Base-by-base conservation (phyloP, 2,888 invertebrate species). In the Acanthacorydalis orientalis region DNA sequence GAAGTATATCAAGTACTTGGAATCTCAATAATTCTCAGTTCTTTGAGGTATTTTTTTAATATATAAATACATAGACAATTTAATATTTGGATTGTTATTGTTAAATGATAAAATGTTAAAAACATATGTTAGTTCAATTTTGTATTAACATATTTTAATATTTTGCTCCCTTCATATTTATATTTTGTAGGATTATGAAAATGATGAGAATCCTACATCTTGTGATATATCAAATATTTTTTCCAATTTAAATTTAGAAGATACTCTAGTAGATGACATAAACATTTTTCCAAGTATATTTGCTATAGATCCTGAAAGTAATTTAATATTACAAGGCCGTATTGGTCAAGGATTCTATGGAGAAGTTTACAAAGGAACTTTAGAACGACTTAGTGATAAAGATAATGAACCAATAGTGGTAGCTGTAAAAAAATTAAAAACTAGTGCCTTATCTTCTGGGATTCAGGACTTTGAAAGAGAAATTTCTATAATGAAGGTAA, bases 401-500 rank as follows among this genome's bases (percentile, higher is more conserved):
- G 67, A 68, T 44, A 54, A 55, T 1, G 70, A 72, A 49, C 67
- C 72, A 0, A 68, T 72, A 53, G 64, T 67, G 51, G 80, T 82
- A 14, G 82, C 82, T 39, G 77, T 83, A 1, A 84, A 84, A 59
- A 77, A 76, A 54, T 62, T 82, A 7, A 78, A 75, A 59, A 65
- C 69, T 16, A 62, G 65, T 40, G 70, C 71, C 4, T 57, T 68
- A 9, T 67, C 69, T 38, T 64, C 67, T 2, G 67, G 69, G 38
- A 60, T 77, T 11, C 74, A 76, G 49, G 90, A 91, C 61, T 87
- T 91, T 57, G 78, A 81, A 60, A 75, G 88, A 50, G 92, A 92
- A 70, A 80, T 90, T 49, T 72, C 78, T 48, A 91, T 92, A 53
- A 89, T 92, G 86, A 83, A 86, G 74, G 85, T 84, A 45, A 45